These are phyloP conservation scores for Podabrus alpinus DNA, from an alignment of 2,888 invertebrate species.

Conservation along the genomic window DNA sequence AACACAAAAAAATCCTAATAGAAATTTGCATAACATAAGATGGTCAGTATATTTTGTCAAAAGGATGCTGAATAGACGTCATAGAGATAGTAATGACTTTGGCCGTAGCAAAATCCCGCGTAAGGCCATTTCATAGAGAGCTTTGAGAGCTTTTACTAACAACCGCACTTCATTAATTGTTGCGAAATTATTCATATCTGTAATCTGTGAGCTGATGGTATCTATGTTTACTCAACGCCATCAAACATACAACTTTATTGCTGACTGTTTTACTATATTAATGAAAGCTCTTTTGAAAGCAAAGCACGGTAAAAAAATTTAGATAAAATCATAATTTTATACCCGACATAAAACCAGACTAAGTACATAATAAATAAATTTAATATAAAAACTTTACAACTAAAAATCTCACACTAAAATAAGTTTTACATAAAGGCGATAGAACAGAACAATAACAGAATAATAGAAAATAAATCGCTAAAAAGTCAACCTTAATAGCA, in stretches of 20 bases:
- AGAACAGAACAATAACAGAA: constrained; percentile 39
- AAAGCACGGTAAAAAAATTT: constrained; percentile 21
- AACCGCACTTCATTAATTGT: constrained; percentile 53
- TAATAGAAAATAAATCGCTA: constrained; percentile 43
- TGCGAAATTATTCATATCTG: constrained; percentile 54
- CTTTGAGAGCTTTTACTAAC: constrained; percentile 50
- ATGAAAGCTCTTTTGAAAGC: constrained; percentile 25
- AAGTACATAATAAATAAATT: not conserved
- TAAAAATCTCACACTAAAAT: not conserved
- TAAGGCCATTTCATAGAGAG: constrained; percentile 47
- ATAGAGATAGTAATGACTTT: constrained; percentile 49
- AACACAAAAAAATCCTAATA: constrained; percentile 43
- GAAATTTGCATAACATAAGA: constrained; percentile 51
- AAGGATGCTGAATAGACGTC: constrained; percentile 49
- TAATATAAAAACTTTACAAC: not conserved
- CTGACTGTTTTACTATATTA: constrained; percentile 24
- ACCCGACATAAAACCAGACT: not conserved
- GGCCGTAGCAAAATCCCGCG: constrained; percentile 45
- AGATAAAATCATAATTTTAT: constrained; percentile 4
- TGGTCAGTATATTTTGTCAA: constrained; percentile 48
- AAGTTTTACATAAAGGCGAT: not conserved
- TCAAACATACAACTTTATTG: constrained; percentile 27
- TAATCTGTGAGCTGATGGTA: constrained; percentile 54
- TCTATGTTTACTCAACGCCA: constrained; percentile 39
- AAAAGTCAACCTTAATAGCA: constrained; percentile 45